Percentiles rank a stretch among this genome's conserved stretches.
These are phyloP conservation scores for Erynnis tages DNA, from an alignment of 2,888 invertebrate species.

Conservation along the genomic window DNA sequence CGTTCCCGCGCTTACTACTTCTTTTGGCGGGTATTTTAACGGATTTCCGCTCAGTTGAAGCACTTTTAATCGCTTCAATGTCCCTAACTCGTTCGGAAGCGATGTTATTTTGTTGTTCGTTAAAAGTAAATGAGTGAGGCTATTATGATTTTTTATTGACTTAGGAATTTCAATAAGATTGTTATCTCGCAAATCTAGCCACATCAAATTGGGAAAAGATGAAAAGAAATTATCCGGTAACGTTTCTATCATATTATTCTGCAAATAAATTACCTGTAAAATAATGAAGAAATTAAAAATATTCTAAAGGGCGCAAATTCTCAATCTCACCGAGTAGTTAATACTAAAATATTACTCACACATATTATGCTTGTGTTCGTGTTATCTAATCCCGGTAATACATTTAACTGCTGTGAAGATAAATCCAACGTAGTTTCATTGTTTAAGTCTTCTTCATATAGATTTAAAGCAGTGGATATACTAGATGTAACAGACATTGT, in stretches of 20 bases:
- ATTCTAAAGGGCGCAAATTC: too few relatives aligned
- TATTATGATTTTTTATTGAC: constrained; percentile 79
- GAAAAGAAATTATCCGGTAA: constrained; percentile 83
- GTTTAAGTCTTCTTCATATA: constrained; percentile 59
- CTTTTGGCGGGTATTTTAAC: constrained; percentile 78
- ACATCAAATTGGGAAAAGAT: constrained; percentile 78
- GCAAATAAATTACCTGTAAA: constrained; percentile 64
- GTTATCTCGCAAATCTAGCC: constrained; percentile 85
- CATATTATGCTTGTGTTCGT: constrained; percentile 44
- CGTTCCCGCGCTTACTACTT: constrained; percentile 78
- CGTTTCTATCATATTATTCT: constrained; percentile 76
- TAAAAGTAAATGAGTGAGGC: constrained; percentile 83
- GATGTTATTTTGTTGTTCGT: constrained; percentile 82
- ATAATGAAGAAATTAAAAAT: too few relatives aligned
- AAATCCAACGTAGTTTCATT: constrained; percentile 55
- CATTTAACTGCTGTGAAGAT: constrained; percentile 47
- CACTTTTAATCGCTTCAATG: constrained; percentile 80
- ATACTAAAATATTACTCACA: constrained; percentile 55
- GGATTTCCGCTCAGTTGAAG: constrained; percentile 84
- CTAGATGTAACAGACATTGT: constrained; percentile 48
- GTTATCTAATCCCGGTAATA: constrained; percentile 50
- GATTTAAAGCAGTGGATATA: constrained; percentile 36
- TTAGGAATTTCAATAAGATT: constrained; percentile 76
- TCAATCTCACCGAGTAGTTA: too few relatives aligned
- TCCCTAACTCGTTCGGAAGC: constrained; percentile 84